A percentile compares a stretch with the other conserved stretches of the same genome.
These are phyloP conservation scores for Podarcis cretensis DNA, from an alignment of 2,113 vertebrate genomes.

Conservation along the genomic window DNA sequence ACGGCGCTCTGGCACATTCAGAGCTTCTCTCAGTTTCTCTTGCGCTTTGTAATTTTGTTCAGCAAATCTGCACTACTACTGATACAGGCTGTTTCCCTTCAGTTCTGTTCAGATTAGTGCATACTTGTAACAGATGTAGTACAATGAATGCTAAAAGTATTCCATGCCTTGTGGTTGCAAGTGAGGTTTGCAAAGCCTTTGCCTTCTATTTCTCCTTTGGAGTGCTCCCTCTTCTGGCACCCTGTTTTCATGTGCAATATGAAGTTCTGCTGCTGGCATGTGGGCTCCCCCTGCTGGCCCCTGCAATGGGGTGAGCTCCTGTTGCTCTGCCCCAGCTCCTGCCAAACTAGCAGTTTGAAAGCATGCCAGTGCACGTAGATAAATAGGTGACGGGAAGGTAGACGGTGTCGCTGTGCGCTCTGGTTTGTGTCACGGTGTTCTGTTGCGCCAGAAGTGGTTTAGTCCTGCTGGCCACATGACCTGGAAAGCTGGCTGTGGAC, in stretches of 20 bases:
- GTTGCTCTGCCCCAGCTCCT: too few relatives aligned
- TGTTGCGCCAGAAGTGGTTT: too few relatives aligned
- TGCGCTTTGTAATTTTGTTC: not conserved
- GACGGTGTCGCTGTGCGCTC: too few relatives aligned
- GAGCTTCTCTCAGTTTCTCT: not conserved
- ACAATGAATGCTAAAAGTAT: not conserved
- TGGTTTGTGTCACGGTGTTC: too few relatives aligned
- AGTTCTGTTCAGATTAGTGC: not conserved
- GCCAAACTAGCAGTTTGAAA: too few relatives aligned
- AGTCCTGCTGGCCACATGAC: too few relatives aligned
- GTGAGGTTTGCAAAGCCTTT: not conserved
- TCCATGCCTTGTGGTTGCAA: not conserved
- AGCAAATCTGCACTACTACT: not conserved
- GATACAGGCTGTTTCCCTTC: not conserved
- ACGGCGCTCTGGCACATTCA: not conserved
- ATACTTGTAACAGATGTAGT: not conserved
- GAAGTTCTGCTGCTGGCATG: not conserved
- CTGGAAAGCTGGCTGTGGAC: too few relatives aligned
- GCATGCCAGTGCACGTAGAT: too few relatives aligned
- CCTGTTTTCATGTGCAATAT: not conserved
- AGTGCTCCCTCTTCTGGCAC: not conserved
- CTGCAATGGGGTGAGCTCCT: too few relatives aligned
- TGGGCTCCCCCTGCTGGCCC: not conserved
- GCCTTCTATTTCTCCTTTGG: not conserved
- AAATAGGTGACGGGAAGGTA: too few relatives aligned